Evolutionary conservation across 2,797 vertebrate genomes (phyloP).

Genomic region (Hipposideros larvatus): DNA sequence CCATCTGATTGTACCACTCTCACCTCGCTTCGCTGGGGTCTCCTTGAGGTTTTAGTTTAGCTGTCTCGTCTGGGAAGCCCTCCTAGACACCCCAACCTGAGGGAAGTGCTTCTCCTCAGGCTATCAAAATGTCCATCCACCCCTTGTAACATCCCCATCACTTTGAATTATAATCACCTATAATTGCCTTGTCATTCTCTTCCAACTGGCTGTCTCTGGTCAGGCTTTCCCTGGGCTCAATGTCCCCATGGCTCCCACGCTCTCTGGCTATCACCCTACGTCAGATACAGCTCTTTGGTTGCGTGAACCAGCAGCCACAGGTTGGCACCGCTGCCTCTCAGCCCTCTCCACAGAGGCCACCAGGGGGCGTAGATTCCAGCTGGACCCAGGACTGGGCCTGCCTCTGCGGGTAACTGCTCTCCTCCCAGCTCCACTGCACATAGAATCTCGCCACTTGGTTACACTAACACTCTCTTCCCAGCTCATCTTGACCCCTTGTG

Average conservation of each 20-base stretch:
- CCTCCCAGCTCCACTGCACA: slow-evolving; percentile 8
- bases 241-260: background rate
- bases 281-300: background rate
- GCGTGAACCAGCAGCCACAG: background rate
- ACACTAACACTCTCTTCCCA: slow-evolving; percentile 80
- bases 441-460: slow-evolving; percentile 72
- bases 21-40: background rate
- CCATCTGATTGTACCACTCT: background rate
- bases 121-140: background rate
- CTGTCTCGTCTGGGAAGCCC: background rate
- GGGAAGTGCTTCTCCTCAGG: background rate
- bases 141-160: background rate
- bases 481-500: slow-evolving; percentile 79
- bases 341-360: background rate
- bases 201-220: background rate
- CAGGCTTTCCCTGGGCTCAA: background rate
- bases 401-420: background rate
- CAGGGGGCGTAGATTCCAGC: background rate
- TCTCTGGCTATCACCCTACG: background rate
- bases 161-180: background rate
- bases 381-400: background rate
- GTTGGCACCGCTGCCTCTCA: background rate
- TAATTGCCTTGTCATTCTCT: background rate
- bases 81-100: background rate
- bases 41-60: background rate